Base-by-base conservation (phyloP, 2,888 invertebrate genomes). In the Panopea generosa region DNA sequence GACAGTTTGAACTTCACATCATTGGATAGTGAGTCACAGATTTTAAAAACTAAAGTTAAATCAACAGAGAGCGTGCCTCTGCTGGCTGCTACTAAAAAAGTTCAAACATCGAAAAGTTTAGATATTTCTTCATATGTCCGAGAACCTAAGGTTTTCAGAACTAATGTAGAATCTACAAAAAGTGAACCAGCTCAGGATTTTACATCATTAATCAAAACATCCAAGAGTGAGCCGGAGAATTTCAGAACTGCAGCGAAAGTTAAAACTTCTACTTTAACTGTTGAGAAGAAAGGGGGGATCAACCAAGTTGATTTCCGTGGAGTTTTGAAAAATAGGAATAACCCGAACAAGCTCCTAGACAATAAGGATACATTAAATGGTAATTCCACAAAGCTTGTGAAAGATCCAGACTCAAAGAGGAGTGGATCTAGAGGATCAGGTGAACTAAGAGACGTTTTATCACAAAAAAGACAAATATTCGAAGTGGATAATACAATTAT, bases 221-320 rank as follows among this genome's bases (percentile, higher is more conserved):
- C 33, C 33, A 56, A 56, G 16, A 66, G 66, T 56, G 66, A 56
- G 47, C 66, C 66, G 11, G 22, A 33, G n/a, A 27, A 47, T 33
- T 43, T 14, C 24, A 49, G 6, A 66, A 47, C 22, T 29, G 29
- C 1, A 45, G 20, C 16, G 18, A 29, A 11, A 56, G 56, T 14
- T 9, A 18, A 16, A 45, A 45, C 9, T 45, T 6, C 45, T 9
- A 9, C 45, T 18, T 18, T 33, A 11, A 18, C 33, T 18, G 38
- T 53, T 18, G 63, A 65, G 50, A 82, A 61, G 55, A 73, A 73
- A 61, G 73, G 62, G 24, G 73, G 77, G 40, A 68, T 73, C 20
- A 60, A 65, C 38, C 82, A 82, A 49, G 62, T 79, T 22, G 82
- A 82, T 56, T 82, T 82, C 60, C 65, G 82, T 55, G 71, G 74